Base-by-base conservation (phyloP, 2,113 vertebrate genomes). In the Centropus unirufus region DNA sequence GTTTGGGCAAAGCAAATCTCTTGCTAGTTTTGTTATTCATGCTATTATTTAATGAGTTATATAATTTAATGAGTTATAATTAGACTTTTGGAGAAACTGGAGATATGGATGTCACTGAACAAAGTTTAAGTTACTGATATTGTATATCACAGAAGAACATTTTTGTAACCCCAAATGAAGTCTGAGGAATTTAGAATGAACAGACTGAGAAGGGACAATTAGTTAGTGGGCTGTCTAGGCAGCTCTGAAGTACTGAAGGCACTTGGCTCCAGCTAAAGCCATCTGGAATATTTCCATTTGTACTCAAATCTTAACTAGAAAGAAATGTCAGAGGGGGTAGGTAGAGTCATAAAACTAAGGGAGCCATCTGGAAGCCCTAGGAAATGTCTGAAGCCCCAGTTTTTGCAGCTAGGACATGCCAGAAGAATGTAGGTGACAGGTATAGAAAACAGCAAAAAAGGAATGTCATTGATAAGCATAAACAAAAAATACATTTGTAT, bases 261-360 rank as follows among this genome's bases (percentile, higher is more conserved):
- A 93, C 57, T 95, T 97, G 96, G 92, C 92, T 93, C 52, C 83
- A 72, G 80, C 91, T 92, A 84, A 92, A 94, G 66, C 92, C 94
- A 94, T 97, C 96, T 97, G 96, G 76, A 95, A 81, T 92, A 92
- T 93, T 91, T 94, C 92, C 94, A 94, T 96, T 91, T 95, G 96
- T 93, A 87, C 73, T 94, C 69, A 91, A 82, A 91, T 63, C 76
- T 92, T 81, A 67, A 93, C 86, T 70, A 59, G 68, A 89, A 94
- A 93, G 86, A 94, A 95, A 94, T 93, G 83, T 91, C 89, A 92
- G 83, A 94, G 57, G 44, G 83, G 47, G 73, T 87, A 96, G 55
- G 69, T 92, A 94, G 57, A 94, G 73, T 89, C 57, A 86, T 36
- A 89, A 74, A 92, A 93, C 24, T 81, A 90, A 55, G 13, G 26